Evolutionary conservation across 1,140 invertebrate genomes (phyloP).

Genomic region (Tetraneura akinire): DNA sequence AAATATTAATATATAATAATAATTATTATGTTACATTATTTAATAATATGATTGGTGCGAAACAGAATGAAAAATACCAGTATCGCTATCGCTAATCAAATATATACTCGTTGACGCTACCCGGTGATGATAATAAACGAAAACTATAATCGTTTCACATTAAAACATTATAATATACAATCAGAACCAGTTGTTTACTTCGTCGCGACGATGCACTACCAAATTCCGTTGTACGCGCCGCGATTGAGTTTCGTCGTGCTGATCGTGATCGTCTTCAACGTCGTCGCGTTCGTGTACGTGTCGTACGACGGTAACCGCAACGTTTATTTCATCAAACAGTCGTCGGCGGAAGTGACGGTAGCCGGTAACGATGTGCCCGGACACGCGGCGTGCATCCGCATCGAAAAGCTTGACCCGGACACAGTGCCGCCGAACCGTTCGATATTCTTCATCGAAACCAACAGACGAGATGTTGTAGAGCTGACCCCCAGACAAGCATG

Average conservation of each 20-base stretch:
- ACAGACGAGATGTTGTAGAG: not conserved
- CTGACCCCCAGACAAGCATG: not conserved
- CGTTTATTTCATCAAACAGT: not conserved
- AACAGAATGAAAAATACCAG: too few species aligned
- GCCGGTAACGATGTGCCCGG: not conserved
- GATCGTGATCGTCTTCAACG: not conserved
- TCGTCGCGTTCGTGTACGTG: not conserved
- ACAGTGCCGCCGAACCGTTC: not conserved
- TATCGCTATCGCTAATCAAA: too few species aligned
- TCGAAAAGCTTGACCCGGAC: not conserved
- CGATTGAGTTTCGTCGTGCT: not conserved
- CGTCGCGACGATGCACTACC: too few species aligned
- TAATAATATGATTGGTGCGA: too few species aligned
- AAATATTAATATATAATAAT: too few species aligned
- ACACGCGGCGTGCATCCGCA: not conserved
- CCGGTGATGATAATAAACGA: too few species aligned
- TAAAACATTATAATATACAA: too few species aligned
- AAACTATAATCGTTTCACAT: too few species aligned
- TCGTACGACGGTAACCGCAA: not conserved
- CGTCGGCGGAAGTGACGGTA: not conserved
- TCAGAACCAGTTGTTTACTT: too few species aligned
- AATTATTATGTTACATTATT: too few species aligned
- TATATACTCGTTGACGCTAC: too few species aligned
- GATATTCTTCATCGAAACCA: slow-evolving; percentile 15
- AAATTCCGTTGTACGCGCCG: not conserved